Evolutionary conservation across 2,113 vertebrate species (phyloP).

Genomic region (Onychostoma macrolepis): DNA sequence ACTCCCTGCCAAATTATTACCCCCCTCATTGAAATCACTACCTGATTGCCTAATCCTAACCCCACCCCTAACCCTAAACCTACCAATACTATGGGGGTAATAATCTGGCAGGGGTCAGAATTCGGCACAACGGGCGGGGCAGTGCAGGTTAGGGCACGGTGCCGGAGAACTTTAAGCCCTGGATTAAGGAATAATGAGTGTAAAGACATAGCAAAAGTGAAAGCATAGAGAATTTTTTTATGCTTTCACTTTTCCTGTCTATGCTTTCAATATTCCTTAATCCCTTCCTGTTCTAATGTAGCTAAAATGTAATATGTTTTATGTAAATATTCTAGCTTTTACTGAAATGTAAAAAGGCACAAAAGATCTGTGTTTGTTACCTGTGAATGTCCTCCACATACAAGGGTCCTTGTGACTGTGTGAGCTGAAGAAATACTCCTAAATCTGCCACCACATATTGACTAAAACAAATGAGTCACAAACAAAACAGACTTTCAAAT

Average conservation of each 20-base stretch:
- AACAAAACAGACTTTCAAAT: not conserved
- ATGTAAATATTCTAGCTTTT: not conserved
- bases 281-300: not conserved
- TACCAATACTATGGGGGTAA: too few species aligned
- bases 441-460: not conserved
- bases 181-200: not conserved
- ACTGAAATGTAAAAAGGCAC: not conserved
- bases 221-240: too few species aligned
- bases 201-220: not conserved
- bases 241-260: not conserved
- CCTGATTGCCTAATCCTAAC: too few species aligned
- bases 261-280: not conserved
- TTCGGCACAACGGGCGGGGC: too few species aligned
- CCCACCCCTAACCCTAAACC: too few species aligned
- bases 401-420: not conserved
- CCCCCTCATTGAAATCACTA: too few species aligned
- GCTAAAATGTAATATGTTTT: not conserved
- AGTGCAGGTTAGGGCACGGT: too few species aligned
- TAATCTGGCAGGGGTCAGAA: too few species aligned
- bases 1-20: too few species aligned
- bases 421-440: conserved; percentile 6
- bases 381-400: not conserved
- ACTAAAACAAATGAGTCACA: not conserved
- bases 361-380: not conserved
- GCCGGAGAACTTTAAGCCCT: too few species aligned